Percentiles rank a stretch among this genome's conserved stretches.
Evolutionary conservation across 2,888 invertebrate species (phyloP).

Genomic region (Tachina fera): DNA sequence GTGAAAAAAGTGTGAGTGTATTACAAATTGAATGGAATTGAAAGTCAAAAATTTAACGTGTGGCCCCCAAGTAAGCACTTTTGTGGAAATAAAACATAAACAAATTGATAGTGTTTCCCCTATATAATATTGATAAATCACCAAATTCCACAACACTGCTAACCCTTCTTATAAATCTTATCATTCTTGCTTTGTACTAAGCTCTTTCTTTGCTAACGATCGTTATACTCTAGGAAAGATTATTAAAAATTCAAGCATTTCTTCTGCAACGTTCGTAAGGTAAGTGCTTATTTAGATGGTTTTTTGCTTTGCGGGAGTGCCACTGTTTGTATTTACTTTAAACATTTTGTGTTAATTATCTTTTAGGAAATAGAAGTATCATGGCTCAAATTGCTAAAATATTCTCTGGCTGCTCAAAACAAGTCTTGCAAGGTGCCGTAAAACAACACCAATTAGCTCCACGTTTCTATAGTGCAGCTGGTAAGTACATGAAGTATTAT

Average conservation of each 20-base stretch:
- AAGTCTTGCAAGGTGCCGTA: conserved; percentile 77
- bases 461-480: conserved; percentile 76
- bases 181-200: neutral
- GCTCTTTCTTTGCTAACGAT: conserved; percentile 17
- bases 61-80: too few relatives aligned
- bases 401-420: conserved; percentile 78
- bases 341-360: conserved; percentile 4
- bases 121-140: too few relatives aligned
- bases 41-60: too few relatives aligned
- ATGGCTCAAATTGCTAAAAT: conserved; percentile 82
- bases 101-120: too few relatives aligned
- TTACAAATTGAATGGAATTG: too few relatives aligned
- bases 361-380: conserved; percentile 24
- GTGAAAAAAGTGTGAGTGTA: too few relatives aligned
- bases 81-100: too few relatives aligned
- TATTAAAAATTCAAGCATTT: conserved; percentile 68
- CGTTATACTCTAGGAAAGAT: neutral
- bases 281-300: conserved; percentile 71
- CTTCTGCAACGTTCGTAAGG: conserved; percentile 75
- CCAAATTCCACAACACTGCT: too few relatives aligned
- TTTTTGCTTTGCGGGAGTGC: neutral
- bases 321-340: conserved; percentile 2
- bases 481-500: conserved; percentile 76
- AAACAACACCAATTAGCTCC: conserved; percentile 77
- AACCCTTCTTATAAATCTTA: neutral